Evolutionary conservation across 2,113 vertebrate species (phyloP).

Genomic region (Balaeniceps rex): DNA sequence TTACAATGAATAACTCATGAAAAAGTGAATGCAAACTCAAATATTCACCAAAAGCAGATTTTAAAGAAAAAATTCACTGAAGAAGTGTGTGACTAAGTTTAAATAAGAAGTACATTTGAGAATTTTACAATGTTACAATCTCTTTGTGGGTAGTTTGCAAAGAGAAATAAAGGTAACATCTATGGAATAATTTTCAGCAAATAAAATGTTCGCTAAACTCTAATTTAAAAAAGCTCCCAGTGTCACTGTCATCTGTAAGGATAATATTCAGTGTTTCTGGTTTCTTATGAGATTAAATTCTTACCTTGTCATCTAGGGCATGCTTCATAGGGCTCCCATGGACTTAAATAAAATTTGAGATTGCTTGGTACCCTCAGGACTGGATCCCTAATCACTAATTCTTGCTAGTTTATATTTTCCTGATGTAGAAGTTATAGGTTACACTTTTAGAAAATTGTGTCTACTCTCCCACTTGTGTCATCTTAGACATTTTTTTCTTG

Average conservation of each 20-base stretch:
- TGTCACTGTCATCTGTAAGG: background rate
- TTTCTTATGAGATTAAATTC: constrained; percentile 1
- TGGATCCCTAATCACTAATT: background rate
- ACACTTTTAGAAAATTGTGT: background rate
- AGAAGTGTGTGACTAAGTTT: constrained; percentile 31
- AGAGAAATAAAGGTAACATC: constrained; percentile 3
- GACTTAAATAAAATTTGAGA: background rate
- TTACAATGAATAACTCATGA: constrained; percentile 59
- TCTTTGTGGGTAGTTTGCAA: background rate
- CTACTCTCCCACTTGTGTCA: background rate
- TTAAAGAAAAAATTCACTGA: constrained; percentile 26
- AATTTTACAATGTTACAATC: constrained; percentile 29
- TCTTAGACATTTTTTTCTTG: background rate
- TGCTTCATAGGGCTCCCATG: background rate
- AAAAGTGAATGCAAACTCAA: constrained; percentile 47
- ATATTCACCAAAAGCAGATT: constrained; percentile 48
- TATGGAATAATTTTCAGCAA: background rate
- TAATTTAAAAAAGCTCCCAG: background rate
- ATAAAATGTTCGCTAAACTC: background rate
- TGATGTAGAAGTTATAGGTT: background rate
- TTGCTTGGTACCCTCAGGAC: background rate
- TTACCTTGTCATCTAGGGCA: background rate
- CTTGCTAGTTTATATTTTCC: background rate
- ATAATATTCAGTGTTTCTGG: background rate
- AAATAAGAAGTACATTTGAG: constrained; percentile 26